Base-by-base conservation (phyloP, 2,797 vertebrate species). In the Acestrorhynchus altus region DNA sequence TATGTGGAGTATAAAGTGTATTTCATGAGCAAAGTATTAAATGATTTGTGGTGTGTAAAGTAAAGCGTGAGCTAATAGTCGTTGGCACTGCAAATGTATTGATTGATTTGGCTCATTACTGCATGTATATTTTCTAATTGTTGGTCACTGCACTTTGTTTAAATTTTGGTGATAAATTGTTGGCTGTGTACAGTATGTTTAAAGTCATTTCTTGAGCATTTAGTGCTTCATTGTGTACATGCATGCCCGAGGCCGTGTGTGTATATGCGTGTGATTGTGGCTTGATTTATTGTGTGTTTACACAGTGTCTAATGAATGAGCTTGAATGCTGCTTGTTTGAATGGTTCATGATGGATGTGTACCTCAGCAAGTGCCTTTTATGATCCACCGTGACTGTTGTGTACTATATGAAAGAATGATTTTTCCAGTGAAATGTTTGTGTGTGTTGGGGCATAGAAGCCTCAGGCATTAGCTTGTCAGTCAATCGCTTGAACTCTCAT, bases 241-340 rank as follows among this genome's bases (percentile, higher is more conserved):
- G 61, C 54, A 28, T 26, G n/a, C 24, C 22, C 13, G 35, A 40
- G 49, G 8, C 5, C 40, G n/a, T 66, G 47, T 63, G 26, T 75
- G 72, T 18, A 20, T 64, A 35, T 76, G 68, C 51, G 54, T 69
- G 76, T 63, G 54, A 60, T 40, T 72, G 57, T 51, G 28, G 20
- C 4, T 54, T 79, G 44, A 72, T 59, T 46, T 65, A 12, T 42
- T 71, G 56, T 54, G n/a, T 79, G 74, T 82, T 71, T 80, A 78
- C 59, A 26, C 24, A 35, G 13, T 56, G 42, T 74, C 44, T 66
- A 72, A 72, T 61, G 46, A 56, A 22, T 69, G 65, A 22, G 56
- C 47, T 12, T 63, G 46, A 72, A 61, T 35, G 16, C 46, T 59
- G 20, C 18, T 12, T 39, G 20, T 46, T 59, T 77, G 66, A 63